Conservation (phyloP, 2,113 vertebrate species). For the Halcyon senegalensis region DNA sequence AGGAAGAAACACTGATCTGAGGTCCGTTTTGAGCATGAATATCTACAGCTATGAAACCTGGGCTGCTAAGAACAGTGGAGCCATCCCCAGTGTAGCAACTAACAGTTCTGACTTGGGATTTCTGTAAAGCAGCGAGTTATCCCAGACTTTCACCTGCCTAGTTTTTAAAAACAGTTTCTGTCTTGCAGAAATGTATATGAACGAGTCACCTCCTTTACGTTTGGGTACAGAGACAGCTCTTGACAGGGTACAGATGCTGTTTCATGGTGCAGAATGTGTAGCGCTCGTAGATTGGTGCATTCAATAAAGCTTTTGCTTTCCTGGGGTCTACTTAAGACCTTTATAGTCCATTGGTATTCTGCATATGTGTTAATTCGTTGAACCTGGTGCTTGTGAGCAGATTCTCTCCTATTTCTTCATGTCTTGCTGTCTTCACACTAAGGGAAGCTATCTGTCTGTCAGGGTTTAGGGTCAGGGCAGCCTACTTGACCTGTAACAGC, state of each 20-base stretch:
- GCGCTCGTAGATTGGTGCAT: not conserved
- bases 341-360: not conserved
- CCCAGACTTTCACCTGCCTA: not conserved
- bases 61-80: not conserved
- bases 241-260: not conserved
- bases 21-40: not conserved
- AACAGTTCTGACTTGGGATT: not conserved
- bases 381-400: not conserved
- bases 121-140: not conserved
- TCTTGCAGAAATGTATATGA: not conserved
- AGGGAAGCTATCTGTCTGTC: not conserved
- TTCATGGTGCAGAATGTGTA: not conserved
- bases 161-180: not conserved
- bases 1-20: not conserved
- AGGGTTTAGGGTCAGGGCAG: no score
- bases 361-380: not conserved
- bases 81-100: not conserved
- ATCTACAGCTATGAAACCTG: not conserved
- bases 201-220: not conserved
- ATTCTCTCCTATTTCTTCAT: not conserved
- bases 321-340: not conserved
- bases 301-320: not conserved
- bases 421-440: not conserved
- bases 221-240: not conserved
- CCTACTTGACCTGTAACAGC: no score